Base-by-base conservation (phyloP, 2,888 invertebrate genomes). In the Desoria tigrina region DNA sequence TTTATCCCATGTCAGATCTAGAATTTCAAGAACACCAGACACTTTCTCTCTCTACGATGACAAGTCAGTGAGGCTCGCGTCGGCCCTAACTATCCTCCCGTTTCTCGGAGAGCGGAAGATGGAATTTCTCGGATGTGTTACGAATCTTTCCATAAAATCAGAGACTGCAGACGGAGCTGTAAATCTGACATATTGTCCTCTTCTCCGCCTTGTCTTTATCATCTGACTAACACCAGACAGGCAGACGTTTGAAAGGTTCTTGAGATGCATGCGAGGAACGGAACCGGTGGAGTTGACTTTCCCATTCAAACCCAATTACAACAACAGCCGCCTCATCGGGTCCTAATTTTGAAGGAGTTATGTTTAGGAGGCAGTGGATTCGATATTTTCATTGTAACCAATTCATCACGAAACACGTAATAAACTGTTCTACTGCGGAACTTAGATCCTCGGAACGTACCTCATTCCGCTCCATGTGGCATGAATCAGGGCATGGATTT, bases 131-230 rank as follows among this genome's bases (percentile, higher is more conserved):
- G 21, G 54, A 65, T 68, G 65, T 65, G 68, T 63, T 61, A 68
- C 54, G 45, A 45, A 45, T 63, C 56, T 51, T 61, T 63, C 61
- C 58, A 61, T 68, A 55, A 63, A 63, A 63, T 63, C 60, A 57
- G 61, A 61, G 60, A 63, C 61, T 59, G 60, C 49, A 63, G 42
- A 57, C 26, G 49, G 42, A 63, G 57, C 50, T 63, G 57, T 27
- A 62, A 55, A 42, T 39, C 55, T 56, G 62, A 62, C 55, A 56
- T 45, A 45, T 54, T 62, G 51, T 51, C 51, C 21, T 51, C 24
- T 51, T 49, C 49, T 9, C 51, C 26, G 3, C 21, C 24, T 51
- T 21, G 21, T 32, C 32, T 32, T 32, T 32, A 32, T 32, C 32
- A 4, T 32, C 32, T 32, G 32, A 32, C 6, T 32, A 32, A 32